Base-by-base conservation (phyloP, 2,888 invertebrate genomes). In the Drosophila mulleri region DNA sequence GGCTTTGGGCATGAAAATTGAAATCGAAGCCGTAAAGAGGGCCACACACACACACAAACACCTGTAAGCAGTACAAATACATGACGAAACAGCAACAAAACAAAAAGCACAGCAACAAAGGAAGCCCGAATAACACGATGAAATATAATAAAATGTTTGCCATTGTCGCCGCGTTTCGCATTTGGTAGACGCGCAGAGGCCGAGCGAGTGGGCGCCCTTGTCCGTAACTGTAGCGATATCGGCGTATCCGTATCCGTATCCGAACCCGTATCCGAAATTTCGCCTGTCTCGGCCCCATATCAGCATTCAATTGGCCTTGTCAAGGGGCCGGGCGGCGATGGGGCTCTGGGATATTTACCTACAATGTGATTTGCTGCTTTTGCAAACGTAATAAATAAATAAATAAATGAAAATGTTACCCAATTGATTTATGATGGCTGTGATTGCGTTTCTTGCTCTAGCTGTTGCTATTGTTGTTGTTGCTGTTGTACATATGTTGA, bases 331-430 rank as follows among this genome's bases (percentile, higher is more conserved):
- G 9, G 37, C 53, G 42, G 23, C 42, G 14, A 6, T 6, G 48
- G 16, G 32, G 35, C 35, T 23, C 26, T 42, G 50, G 42, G 58
- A 35, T 52, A 66, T 50, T 59, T 73, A 72, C 71, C 66, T 65
- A 70, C 70, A 70, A 74, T 74, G 69, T 75, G 75, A 74, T 75
- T 74, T 75, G 63, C 76, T 75, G 60, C 57, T 53, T 48, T 64
- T 42, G 59, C 75, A 71, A 78, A 75, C 82, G 72, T 75, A 78
- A 82, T 68, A 78, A 82, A 84, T 82, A 79, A 76, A 82, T 81
- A 83, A 76, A 82, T 82, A 83, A 80, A 83, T 83, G 75, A 80
- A 83, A 83, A 80, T 80, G 83, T 75, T 82, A 58, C 75, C 82
- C 78, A 83, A 83, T 80, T 83, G 84, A 80, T 80, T 80, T 83